Conservation (phyloP, 1,140 invertebrate genomes). For the Agraylea sexmaculata region DNA sequence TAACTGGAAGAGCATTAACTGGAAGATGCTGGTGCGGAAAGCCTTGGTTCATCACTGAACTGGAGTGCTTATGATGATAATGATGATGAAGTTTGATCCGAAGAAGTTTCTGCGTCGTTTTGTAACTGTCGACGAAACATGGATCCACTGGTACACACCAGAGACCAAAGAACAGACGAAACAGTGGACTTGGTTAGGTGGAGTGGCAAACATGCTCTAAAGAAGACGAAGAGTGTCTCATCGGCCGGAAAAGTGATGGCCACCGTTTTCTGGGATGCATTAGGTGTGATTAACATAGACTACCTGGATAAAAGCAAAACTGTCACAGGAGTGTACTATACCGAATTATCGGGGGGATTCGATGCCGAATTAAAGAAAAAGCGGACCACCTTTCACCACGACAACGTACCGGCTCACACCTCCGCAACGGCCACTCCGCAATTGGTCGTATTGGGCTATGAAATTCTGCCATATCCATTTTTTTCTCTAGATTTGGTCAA, state of each 20-base stretch:
- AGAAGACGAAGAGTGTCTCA: slow-evolving; percentile 25
- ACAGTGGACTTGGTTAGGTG: slow-evolving; percentile 23
- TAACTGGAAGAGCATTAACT: too few relatives aligned
- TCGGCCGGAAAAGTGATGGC: slow-evolving; percentile 25
- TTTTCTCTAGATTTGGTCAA: too few relatives aligned
- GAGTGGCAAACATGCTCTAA: slow-evolving; percentile 22
- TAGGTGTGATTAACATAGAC: slow-evolving; percentile 23
- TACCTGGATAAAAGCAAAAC: slow-evolving; percentile 21
- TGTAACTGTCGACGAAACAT: slow-evolving; percentile 31
- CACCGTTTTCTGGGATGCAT: slow-evolving; percentile 27
- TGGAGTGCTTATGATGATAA: too few relatives aligned
- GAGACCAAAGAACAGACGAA: slow-evolving; percentile 27
- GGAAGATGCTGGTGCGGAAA: too few relatives aligned
- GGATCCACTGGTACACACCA: slow-evolving; percentile 29
- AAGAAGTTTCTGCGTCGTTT: slow-evolving; percentile 25
- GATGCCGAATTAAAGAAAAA: slow-evolving; percentile 16
- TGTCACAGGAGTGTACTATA: slow-evolving; percentile 19
- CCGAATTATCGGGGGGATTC: slow-evolving; percentile 10
- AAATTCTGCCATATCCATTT: too few relatives aligned
- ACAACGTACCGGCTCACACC: slow-evolving; percentile 23
- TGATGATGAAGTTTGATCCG: too few relatives aligned
- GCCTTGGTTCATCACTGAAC: too few relatives aligned
- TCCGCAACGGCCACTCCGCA: slow-evolving; percentile 19
- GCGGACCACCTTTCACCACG: slow-evolving; percentile 23
- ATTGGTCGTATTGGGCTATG: neutral